phyloP scores from a whole-genome alignment of 2,888 invertebrate genomes.

The Drosophila kanekoi region DNA sequence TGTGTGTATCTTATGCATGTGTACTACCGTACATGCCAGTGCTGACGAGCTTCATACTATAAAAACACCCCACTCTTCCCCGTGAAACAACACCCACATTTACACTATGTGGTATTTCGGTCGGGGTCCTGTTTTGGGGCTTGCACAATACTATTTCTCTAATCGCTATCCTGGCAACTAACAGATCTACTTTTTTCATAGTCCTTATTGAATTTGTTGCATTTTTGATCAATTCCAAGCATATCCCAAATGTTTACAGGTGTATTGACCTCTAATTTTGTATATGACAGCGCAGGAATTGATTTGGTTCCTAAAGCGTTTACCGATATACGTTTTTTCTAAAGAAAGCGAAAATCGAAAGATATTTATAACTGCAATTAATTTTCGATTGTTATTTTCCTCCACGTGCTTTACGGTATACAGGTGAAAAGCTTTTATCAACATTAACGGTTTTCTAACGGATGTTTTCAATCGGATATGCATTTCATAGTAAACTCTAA shows the following conservation, averaged over 20 bases:
- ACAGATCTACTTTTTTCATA: conserved; percentile 3
- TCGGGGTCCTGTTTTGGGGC: conserved; percentile 31
- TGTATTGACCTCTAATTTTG: too few species aligned
- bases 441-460: conserved; percentile 1
- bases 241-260: background rate
- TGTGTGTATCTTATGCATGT: conserved; percentile 4
- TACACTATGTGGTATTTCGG: conserved; percentile 3
- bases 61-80: conserved; percentile 26
- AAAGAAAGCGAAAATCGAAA: conserved; percentile 1
- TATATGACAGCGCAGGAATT: too few species aligned
- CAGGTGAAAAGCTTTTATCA: background rate
- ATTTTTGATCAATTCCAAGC: conserved; percentile 1
- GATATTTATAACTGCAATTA: background rate
- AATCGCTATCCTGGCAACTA: background rate
- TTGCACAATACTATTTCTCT: background rate
- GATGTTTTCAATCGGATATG: conserved; percentile 1
- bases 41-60: conserved; percentile 46
- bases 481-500: conserved; percentile 10
- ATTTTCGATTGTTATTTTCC: too few species aligned
- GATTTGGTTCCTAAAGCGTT: background rate
- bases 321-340: background rate
- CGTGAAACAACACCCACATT: background rate
- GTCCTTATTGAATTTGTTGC: background rate
- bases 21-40: conserved; percentile 37
- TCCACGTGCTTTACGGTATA: background rate